These are phyloP conservation scores for Ceramica pisi DNA, from an alignment of 2,888 invertebrate genomes.

Conservation along the genomic window DNA sequence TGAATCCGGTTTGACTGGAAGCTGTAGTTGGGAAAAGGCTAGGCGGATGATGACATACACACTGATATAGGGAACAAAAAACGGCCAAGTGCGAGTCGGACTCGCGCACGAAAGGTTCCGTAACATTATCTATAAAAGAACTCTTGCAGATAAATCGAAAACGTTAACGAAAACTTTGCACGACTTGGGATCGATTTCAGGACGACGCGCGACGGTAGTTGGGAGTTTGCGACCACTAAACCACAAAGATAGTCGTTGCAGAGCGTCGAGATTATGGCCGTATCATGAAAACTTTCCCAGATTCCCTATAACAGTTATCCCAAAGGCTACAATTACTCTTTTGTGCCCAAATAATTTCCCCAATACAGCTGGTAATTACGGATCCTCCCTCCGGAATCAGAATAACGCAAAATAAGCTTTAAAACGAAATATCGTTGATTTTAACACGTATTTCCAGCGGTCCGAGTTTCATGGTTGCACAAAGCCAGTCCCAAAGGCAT, in stretches of 20 bases:
- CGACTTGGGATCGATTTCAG: not conserved
- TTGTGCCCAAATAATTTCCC: conserved; percentile 39
- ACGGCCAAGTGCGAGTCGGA: too few relatives aligned
- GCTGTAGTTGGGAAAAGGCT: too few relatives aligned
- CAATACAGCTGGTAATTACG: conserved; percentile 54
- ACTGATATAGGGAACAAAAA: too few relatives aligned
- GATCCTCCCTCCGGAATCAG: conserved; percentile 44
- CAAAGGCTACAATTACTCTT: conserved; percentile 40
- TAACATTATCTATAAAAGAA: too few relatives aligned
- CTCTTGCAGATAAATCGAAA: too few relatives aligned
- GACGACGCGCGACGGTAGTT: not conserved
- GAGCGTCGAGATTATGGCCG: not conserved
- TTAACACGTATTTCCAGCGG: conserved; percentile 47
- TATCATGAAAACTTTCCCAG: conserved; percentile 14
- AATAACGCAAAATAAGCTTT: conserved; percentile 48
- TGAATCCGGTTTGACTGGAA: too few relatives aligned
- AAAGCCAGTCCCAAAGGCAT: conserved; percentile 64
- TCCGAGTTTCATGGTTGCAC: conserved; percentile 40
- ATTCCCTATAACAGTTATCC: conserved; percentile 6
- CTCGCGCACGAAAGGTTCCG: too few relatives aligned
- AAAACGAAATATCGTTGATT: conserved; percentile 55
- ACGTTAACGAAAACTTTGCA: not conserved
- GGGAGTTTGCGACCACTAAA: not conserved
- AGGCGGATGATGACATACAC: too few relatives aligned
- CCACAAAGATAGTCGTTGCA: too few relatives aligned